These are phyloP conservation scores for Himalopsyche japonica DNA, from an alignment of 2,888 invertebrate genomes.

Conservation along the genomic window DNA sequence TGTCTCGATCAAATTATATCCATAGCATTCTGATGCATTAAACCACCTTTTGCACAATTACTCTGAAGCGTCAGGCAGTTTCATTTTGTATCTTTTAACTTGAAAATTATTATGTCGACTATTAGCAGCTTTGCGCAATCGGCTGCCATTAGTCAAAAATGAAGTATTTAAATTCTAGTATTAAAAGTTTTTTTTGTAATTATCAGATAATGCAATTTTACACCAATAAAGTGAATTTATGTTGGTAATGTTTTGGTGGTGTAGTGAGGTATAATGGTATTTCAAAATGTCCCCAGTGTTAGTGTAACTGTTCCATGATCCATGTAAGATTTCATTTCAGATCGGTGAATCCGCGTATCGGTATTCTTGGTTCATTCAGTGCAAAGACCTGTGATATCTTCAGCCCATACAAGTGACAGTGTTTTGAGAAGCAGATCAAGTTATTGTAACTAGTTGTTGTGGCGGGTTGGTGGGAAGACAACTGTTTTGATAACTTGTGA, in stretches of 20 bases:
- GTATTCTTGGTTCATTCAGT: not conserved
- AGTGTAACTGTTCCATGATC: no score
- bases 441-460: not conserved
- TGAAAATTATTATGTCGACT: not conserved
- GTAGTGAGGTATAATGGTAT: not conserved
- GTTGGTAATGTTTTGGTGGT: not conserved
- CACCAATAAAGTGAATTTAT: not conserved
- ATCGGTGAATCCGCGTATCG: not conserved
- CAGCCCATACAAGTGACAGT: not conserved
- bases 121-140: constrained; percentile 4
- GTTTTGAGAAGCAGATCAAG: not conserved
- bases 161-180: constrained; percentile 3
- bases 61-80: not conserved
- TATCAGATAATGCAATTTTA: not conserved
- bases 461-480: not conserved
- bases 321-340: not conserved
- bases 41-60: not conserved
- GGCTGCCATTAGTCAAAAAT: constrained; percentile 11
- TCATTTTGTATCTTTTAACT: not conserved
- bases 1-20: not conserved
- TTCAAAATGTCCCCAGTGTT: not conserved
- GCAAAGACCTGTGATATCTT: not conserved
- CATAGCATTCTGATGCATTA: not conserved
- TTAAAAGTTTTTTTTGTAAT: not conserved
- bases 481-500: not conserved